Base-by-base conservation (phyloP, 2,797 vertebrate genomes). In the Bufotes viridis region DNA sequence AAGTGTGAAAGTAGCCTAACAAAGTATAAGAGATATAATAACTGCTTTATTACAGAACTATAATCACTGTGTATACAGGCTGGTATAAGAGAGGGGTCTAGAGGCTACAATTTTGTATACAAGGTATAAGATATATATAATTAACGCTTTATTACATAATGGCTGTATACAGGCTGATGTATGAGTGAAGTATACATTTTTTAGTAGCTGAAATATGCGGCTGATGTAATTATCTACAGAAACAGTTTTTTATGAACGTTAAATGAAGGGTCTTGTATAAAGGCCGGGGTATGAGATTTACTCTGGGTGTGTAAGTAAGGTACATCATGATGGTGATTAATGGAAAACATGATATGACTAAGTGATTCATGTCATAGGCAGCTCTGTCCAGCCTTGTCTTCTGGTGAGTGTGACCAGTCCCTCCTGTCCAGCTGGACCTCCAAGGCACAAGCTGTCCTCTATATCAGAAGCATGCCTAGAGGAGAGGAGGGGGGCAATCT, bases 261-360 rank as follows among this genome's bases (percentile, higher is more conserved):
- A 65, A 18, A 63, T 22, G 9, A 42, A 42, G 70, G 29, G 0
- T 18, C 18, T 2, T 75, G 49, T 76, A n/a, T 76, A 49, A 5
- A 49, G 70, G 8, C 70, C 49, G 15, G 20, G 5, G 58, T 20
- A 60, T 20, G 58, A 60, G 58, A 18, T 60, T 6, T 60, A 18
- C 58, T 22, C 17, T 72, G 70, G 70, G 70, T 82, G 84, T 63
- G 70, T 63, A 34, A 76, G 53, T 63, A 34, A 76, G 53, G 49
- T 57, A 83, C 78, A 78, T 11, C 51, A 70, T 67, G 70, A 18
- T 55, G 74, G 60, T 83, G 87, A 84, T 53, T 79, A 78, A 88
- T 70, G 87, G 81, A 88, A 88, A 87, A 26, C 29, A 14, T 83
- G 81, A 83, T 60, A 83, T 70, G 24, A 67, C 12, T 53, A 11